Evolutionary conservation across 2,113 vertebrate genomes (phyloP).

Genomic region (Emydura subglobosa): DNA sequence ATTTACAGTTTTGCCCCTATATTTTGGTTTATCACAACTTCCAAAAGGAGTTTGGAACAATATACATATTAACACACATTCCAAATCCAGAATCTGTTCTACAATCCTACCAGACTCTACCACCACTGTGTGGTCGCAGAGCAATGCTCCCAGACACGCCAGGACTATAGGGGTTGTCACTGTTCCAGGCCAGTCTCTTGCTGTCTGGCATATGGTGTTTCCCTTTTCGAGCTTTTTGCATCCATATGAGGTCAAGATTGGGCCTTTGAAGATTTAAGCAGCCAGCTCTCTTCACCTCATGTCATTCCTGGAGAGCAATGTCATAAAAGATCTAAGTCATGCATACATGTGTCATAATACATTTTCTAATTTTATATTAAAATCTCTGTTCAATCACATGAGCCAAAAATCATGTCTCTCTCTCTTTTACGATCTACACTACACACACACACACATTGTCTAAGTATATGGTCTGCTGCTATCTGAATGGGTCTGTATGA

Average conservation of each 20-base stretch:
- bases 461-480: background rate
- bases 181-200: background rate
- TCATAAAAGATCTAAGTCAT: background rate
- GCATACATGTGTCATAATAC: background rate
- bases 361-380: background rate
- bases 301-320: background rate
- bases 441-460: background rate
- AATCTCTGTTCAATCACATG: background rate
- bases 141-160: background rate
- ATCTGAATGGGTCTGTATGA: background rate
- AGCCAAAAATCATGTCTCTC: background rate
- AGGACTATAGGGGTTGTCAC: background rate
- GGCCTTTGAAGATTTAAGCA: background rate
- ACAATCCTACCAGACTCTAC: background rate
- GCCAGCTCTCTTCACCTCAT: background rate
- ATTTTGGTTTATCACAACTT: constrained; percentile 14
- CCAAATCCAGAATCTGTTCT: background rate
- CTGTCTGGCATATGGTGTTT: background rate
- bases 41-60: constrained; percentile 36
- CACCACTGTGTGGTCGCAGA: background rate
- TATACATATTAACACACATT: background rate
- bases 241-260: background rate
- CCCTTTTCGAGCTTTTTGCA: background rate
- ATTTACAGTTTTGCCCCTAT: constrained; percentile 25
- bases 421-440: background rate